Evolutionary conservation across 2,113 vertebrate species (phyloP).

Genomic region (Sylvia atricapilla): DNA sequence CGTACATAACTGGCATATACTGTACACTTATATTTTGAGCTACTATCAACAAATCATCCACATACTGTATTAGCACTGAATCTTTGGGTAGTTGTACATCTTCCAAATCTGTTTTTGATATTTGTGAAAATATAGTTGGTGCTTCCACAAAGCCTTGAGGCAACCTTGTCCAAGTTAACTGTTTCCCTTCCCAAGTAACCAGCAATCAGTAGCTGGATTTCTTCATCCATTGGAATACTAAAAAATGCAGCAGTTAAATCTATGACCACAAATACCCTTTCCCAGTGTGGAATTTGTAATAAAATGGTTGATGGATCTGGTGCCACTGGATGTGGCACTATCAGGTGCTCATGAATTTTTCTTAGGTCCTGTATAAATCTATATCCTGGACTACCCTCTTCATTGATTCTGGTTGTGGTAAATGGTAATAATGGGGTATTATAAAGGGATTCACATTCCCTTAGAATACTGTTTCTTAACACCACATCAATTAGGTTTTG

Average conservation of each 20-base stretch:
- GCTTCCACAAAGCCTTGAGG: neutral
- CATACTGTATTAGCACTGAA: neutral
- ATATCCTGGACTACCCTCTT: neutral
- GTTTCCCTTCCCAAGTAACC: neutral
- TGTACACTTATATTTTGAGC: neutral
- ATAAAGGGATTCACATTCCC: neutral
- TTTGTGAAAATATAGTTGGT: neutral
- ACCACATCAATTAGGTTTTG: neutral
- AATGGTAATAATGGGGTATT: neutral
- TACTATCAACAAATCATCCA: neutral
- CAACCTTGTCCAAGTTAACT: neutral
- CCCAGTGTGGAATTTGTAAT: neutral
- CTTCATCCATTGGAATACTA: neutral
- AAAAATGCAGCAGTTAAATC: neutral
- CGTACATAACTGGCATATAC: neutral
- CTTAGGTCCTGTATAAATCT: neutral
- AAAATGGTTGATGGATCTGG: neutral
- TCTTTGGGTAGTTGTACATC: neutral
- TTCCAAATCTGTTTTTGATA: neutral
- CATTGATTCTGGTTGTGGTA: neutral
- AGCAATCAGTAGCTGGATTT: neutral
- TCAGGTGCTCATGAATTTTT: neutral
- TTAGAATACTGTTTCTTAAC: neutral
- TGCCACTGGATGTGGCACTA: neutral
- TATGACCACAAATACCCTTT: neutral